Percentiles rank a stretch among this genome's conserved stretches.
These are phyloP conservation scores for Lutjanus campechanus DNA, from an alignment of 2,797 vertebrate genomes.

Conservation along the genomic window DNA sequence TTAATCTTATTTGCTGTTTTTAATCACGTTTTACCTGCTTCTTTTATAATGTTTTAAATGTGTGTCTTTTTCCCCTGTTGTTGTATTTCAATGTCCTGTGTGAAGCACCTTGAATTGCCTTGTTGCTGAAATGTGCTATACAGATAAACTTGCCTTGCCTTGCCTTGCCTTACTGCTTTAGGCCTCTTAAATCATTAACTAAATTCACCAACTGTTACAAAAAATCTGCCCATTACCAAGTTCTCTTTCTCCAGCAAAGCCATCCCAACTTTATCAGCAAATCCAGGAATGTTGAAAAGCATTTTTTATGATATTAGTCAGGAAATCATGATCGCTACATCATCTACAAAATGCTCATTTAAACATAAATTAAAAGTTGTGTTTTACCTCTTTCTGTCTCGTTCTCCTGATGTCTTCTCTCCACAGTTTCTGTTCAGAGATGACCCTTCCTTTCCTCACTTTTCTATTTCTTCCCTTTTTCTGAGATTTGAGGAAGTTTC, in stretches of 20 bases:
- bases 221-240: too few species aligned
- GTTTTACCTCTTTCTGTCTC: background rate
- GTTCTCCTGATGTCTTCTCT: background rate
- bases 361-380: background rate
- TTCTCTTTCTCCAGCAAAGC: background rate
- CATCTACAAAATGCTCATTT: background rate
- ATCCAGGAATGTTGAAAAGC: background rate
- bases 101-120: too few species aligned
- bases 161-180: background rate
- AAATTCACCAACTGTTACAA: background rate
- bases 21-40: too few species aligned
- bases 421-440: background rate
- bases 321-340: background rate
- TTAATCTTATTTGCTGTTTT: too few species aligned
- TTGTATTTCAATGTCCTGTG: too few species aligned
- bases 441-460: background rate
- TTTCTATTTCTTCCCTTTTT: background rate
- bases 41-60: too few species aligned
- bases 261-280: background rate
- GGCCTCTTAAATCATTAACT: background rate
- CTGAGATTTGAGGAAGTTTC: conserved; percentile 28
- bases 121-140: too few species aligned
- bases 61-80: too few species aligned
- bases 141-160: too few species aligned
- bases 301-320: background rate